Evolutionary conservation across 2,113 vertebrate genomes (phyloP), one percentile per base, ranked within the genome.

Genomic region (Opisthocomus hoazin): DNA sequence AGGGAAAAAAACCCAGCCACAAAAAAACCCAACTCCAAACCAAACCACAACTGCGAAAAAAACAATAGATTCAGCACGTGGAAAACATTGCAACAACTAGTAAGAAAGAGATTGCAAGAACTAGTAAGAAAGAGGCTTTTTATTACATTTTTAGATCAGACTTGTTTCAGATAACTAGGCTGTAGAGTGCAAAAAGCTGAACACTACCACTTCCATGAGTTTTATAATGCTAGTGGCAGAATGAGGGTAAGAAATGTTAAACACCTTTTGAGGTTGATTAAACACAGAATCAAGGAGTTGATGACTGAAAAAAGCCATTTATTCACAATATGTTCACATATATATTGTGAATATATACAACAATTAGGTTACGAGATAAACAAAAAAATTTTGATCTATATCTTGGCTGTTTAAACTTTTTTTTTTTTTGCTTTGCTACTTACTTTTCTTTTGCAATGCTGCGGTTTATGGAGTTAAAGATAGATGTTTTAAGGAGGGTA

Each of bases 21-120:
- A 43, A 18, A 9, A 36, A 70, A 70, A 41, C n/a, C 2, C 2
- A 11, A 7, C 24, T 26, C 21, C 24, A 36, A 76, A 51, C 0
- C 51, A 37, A 46, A 53, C 16, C 26, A 24, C 11, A 43, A 2
- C n/a, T 64, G 20, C 12, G 53, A 65, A 48, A 18, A 45, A 70
- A 79, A 34, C 5, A 61, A 18, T 10, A 60, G 22, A 19, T 71
- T 36, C 70, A 27, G 41, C 16, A 68, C 4, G 3, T 34, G n/a
- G 27, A 46, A 87, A 74, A 22, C 1, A 46, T 39, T 82, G 84
- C 29, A 65, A 61, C 13, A 66, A 4, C 6, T 50, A 66, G 6
- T 69, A 51, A 60, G 34, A 74, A n/a, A 43, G 13, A 36, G 11
- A 5, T n/a, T n/a, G n/a, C n/a, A n/a, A n/a, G n/a, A n/a, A n/a